Conservation (phyloP, 2,113 vertebrate genomes). For the Macroglossus sobrinus region DNA sequence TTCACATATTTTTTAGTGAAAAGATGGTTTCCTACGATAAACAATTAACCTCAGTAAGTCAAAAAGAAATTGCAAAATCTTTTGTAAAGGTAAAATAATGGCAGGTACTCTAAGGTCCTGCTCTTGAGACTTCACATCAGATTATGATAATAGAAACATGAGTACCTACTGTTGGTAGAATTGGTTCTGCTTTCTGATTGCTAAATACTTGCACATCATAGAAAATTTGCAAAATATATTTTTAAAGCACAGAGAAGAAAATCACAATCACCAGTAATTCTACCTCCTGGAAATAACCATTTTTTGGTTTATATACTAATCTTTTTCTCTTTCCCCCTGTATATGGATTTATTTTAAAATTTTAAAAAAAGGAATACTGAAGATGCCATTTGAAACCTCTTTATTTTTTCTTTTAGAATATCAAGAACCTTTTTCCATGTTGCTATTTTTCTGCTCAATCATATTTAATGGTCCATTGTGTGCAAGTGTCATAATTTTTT, state of each 20-base stretch:
- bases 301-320: background rate
- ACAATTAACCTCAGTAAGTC: background rate
- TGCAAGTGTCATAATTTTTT: background rate
- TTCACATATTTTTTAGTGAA: background rate
- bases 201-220: background rate
- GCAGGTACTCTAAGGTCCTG: background rate
- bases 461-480: background rate
- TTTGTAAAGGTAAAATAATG: background rate
- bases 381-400: background rate
- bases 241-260: constrained; percentile 2
- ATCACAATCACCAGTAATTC: background rate
- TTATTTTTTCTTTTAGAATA: background rate
- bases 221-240: background rate
- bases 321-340: background rate
- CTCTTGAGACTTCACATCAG: background rate
- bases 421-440: background rate
- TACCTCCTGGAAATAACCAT: background rate
- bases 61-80: background rate
- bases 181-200: background rate
- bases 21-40: background rate
- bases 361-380: background rate
- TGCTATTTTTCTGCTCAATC: background rate
- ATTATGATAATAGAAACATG: background rate
- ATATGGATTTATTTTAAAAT: background rate
- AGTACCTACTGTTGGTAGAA: background rate